Conservation (phyloP, 2,888 invertebrate genomes). For the Drosophila nigritarsus region DNA sequence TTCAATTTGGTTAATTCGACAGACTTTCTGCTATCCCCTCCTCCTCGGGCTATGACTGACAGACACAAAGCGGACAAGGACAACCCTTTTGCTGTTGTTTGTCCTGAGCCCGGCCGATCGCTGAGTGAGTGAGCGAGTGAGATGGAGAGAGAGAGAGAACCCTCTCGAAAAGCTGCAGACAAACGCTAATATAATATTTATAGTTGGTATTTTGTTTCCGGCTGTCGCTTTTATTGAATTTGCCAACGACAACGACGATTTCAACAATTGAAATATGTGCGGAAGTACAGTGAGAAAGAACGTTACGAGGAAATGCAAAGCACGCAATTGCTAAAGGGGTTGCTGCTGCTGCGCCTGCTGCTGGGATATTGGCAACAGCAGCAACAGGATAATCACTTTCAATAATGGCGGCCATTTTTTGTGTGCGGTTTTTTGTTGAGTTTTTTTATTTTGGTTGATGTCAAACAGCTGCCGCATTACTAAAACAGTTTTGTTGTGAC, state of each 20-base stretch:
- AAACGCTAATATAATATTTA: constrained; percentile 77
- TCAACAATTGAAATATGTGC: constrained; percentile 61
- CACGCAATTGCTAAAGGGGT: constrained; percentile 53
- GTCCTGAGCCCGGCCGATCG: constrained; percentile 8
- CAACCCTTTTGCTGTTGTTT: constrained; percentile 65
- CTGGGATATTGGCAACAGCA: constrained; percentile 43
- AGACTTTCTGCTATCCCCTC: constrained; percentile 9
- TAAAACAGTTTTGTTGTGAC: constrained; percentile 14
- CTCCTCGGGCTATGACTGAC: constrained; percentile 16
- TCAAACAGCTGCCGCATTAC: constrained; percentile 39
- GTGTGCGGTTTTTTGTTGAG: background rate
- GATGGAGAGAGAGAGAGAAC: constrained; percentile 4
- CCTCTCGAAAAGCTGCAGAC: constrained; percentile 41
- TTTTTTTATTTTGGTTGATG: background rate
- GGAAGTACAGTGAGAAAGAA: constrained; percentile 50
- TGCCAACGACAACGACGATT: constrained; percentile 29
- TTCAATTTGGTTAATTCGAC: constrained; percentile 55
- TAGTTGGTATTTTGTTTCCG: constrained; percentile 77
- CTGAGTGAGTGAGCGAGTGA: constrained; percentile 11
- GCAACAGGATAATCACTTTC: constrained; percentile 68
- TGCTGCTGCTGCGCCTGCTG: constrained; percentile 26
- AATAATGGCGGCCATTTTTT: constrained; percentile 44
- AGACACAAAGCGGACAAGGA: constrained; percentile 53
- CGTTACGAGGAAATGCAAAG: constrained; percentile 52
- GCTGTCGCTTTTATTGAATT: constrained; percentile 70